Conservation (phyloP, 2,113 vertebrate genomes). For the Vulpes ferrilata region DNA sequence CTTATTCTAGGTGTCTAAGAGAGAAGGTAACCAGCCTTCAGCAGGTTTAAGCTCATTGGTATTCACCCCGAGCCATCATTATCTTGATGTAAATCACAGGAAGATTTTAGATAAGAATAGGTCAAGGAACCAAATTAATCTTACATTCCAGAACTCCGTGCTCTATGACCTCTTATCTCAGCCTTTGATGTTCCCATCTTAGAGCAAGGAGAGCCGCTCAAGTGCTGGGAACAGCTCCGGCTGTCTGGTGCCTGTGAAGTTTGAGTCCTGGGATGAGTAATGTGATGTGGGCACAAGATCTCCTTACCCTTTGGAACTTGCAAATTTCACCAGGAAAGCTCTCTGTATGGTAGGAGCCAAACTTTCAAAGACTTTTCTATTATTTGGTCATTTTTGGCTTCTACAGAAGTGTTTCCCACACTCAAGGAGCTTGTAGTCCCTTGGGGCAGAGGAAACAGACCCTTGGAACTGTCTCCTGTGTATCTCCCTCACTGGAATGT, state of each 20-base stretch:
- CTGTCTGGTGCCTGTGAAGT: background rate
- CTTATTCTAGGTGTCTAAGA: background rate
- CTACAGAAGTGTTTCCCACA: background rate
- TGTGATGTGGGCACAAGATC: no score
- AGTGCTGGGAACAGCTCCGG: background rate
- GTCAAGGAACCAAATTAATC: background rate
- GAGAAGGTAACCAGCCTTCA: background rate
- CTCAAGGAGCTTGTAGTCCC: background rate
- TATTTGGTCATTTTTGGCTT: background rate
- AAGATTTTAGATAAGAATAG: conserved; percentile 23
- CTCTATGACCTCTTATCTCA: background rate
- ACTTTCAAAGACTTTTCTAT: background rate
- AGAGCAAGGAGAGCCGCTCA: background rate
- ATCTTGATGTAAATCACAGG: background rate
- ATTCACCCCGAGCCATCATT: background rate
- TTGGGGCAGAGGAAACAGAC: background rate
- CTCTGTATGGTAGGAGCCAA: background rate
- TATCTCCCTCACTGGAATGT: background rate
- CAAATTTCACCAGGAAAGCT: background rate
- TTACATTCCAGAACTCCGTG: background rate
- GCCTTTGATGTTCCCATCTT: background rate
- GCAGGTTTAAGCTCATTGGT: background rate
- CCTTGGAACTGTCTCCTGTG: background rate
- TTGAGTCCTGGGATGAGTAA: no score
- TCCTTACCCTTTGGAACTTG: background rate